Evolutionary conservation across 2,888 invertebrate genomes (phyloP).

Genomic region (Polydrusus tereticollis): DNA sequence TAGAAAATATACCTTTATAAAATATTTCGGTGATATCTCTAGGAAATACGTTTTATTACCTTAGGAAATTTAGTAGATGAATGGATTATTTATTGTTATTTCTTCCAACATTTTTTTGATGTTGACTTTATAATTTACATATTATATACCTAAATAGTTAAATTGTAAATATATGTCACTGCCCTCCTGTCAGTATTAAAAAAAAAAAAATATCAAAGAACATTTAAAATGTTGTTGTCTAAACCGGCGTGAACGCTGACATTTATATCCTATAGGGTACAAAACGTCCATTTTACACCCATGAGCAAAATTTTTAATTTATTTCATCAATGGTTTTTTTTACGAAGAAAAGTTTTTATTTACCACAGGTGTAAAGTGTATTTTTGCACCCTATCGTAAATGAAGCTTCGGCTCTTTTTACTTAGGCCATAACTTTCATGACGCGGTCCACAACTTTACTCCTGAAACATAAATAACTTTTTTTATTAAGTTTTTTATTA

Average conservation of each 20-base stretch:
- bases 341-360: background rate
- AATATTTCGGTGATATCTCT: background rate
- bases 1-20: background rate
- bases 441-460: background rate
- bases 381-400: background rate
- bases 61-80: too few relatives aligned
- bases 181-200: slow-evolving; percentile 5
- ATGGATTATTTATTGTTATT: too few relatives aligned
- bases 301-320: too few relatives aligned
- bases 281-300: too few relatives aligned
- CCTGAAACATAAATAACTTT: background rate
- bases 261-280: too few relatives aligned
- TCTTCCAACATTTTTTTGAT: background rate
- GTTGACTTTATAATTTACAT: background rate
- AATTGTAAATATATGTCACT: slow-evolving; percentile 1
- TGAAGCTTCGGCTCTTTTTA: background rate
- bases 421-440: background rate
- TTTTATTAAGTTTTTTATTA: background rate
- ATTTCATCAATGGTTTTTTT: background rate
- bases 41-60: background rate
- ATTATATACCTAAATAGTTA: background rate
- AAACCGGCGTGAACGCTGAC: too few relatives aligned
- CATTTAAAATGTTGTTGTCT: slow-evolving; percentile 2
- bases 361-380: background rate
- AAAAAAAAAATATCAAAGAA: too few relatives aligned